A percentile compares a stretch with the other conserved stretches of the same genome.
phyloP scores from a whole-genome alignment of 2,797 vertebrate species.

The Semaprochilodus insignis region DNA sequence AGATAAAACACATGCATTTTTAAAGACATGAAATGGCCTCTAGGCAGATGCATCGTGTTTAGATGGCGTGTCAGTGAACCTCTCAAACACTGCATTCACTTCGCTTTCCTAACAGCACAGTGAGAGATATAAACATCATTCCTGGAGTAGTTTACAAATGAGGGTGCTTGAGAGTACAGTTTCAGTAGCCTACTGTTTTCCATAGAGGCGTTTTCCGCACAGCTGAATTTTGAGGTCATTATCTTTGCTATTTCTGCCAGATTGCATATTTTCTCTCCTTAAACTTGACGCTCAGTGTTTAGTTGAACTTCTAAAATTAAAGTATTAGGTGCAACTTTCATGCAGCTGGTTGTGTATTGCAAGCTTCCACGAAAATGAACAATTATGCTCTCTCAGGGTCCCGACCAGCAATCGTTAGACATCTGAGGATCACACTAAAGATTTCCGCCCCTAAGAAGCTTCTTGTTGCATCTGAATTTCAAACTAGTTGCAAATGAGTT shows the following conservation, averaged over 20 bases:
- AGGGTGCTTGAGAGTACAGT: background rate
- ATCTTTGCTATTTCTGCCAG: no score
- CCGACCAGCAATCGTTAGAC: no score
- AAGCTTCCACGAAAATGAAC: no score
- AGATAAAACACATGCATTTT: background rate
- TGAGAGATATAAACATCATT: background rate
- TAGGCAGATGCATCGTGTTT: background rate
- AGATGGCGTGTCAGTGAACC: background rate
- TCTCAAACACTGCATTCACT: slow-evolving; percentile 9
- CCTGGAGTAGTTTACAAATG: background rate
- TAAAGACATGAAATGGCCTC: background rate
- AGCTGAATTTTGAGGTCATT: background rate
- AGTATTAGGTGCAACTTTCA: no score
- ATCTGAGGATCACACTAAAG: no score
- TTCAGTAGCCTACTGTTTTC: background rate
- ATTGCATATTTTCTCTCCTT: background rate
- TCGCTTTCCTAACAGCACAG: background rate
- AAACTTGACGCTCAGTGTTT: background rate
- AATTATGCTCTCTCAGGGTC: no score
- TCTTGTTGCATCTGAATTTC: no score
- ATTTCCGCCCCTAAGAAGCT: no score
- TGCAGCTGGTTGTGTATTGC: no score
- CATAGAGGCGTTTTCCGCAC: background rate
- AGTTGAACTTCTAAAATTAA: no score
- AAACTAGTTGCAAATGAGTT: no score